phyloP scores from a whole-genome alignment of 2,797 vertebrate genomes.

The Acipenser ruthenus region DNA sequence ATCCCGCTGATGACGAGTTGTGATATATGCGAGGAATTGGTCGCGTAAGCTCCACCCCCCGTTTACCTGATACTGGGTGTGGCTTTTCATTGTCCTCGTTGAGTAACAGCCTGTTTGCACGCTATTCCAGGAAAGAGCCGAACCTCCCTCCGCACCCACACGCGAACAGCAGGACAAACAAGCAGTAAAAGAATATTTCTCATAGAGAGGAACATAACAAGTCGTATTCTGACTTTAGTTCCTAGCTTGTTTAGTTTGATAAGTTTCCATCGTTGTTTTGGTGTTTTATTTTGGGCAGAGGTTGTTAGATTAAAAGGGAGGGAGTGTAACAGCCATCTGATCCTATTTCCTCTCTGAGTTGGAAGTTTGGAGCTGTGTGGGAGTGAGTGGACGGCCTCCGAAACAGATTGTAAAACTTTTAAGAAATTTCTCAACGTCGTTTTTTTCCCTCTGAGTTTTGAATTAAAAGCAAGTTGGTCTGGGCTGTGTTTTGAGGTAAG shows the following conservation, averaged over 20 bases:
- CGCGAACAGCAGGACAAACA: not conserved
- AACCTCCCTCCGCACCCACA: constrained; percentile 5
- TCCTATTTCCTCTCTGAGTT: constrained; percentile 5
- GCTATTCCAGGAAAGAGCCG: constrained; percentile 26
- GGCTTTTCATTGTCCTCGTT: constrained; percentile 6
- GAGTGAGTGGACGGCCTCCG: not conserved
- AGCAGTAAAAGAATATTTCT: not conserved
- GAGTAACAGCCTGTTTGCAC: constrained; percentile 18
- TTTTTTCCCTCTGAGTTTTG: no score
- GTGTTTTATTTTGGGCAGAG: not conserved
- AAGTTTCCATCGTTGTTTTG: not conserved
- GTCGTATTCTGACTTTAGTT: constrained; percentile 29
- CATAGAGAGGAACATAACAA: not conserved
- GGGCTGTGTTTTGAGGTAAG: no score
- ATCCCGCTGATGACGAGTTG: not conserved
- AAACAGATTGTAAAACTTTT: not conserved
- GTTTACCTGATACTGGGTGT: constrained; percentile 17
- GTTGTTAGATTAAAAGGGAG: not conserved
- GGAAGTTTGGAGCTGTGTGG: constrained; percentile 2
- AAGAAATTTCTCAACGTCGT: not conserved
- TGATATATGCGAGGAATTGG: not conserved
- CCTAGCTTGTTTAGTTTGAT: constrained; percentile 8
- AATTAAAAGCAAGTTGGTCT: no score
- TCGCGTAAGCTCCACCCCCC: no score
- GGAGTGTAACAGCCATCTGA: not conserved